A percentile compares a stretch with the other conserved stretches of the same genome.
Conservation (phyloP, 2,797 vertebrate species). For the Oryzias sinensis region DNA sequence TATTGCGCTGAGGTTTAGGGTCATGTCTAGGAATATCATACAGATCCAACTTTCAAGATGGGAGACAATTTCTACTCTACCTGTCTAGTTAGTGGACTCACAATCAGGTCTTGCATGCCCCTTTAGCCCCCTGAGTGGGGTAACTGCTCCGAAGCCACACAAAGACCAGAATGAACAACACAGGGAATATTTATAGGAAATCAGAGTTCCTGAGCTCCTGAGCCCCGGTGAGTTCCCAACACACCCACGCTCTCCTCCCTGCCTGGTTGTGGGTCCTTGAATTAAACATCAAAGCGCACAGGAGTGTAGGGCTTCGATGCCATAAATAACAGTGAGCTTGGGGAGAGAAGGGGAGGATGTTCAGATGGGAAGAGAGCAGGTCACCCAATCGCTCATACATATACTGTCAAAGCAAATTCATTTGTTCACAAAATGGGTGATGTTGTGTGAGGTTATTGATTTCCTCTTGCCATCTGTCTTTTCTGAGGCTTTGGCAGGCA, state of each 20-base stretch:
- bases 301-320: conserved; percentile 70
- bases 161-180: conserved; percentile 47
- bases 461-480: conserved; percentile 76
- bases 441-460: conserved; percentile 77
- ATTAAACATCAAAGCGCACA: conserved; percentile 81
- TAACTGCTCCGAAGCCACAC: conserved; percentile 34
- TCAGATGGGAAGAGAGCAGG: conserved; percentile 75
- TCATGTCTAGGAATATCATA: conserved; percentile 36
- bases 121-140: conserved; percentile 26
- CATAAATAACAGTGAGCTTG: conserved; percentile 73
- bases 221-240: conserved; percentile 69
- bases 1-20: conserved; percentile 35
- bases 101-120: conserved; percentile 17
- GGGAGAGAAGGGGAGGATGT: conserved; percentile 71
- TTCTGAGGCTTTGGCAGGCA: conserved; percentile 62
- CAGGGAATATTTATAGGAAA: conserved; percentile 70
- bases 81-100: conserved; percentile 19
- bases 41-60: conserved; percentile 37
- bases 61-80: conserved; percentile 27
- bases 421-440: conserved; percentile 79
- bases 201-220: conserved; percentile 67
- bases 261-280: conserved; percentile 75
- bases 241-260: conserved; percentile 75
- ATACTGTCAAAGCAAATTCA: conserved; percentile 77
- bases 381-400: conserved; percentile 75